Percentiles rank a stretch among this genome's conserved stretches.
phyloP scores from a whole-genome alignment of 1,140 invertebrate genomes.

The Trigoniulus corallinus region DNA sequence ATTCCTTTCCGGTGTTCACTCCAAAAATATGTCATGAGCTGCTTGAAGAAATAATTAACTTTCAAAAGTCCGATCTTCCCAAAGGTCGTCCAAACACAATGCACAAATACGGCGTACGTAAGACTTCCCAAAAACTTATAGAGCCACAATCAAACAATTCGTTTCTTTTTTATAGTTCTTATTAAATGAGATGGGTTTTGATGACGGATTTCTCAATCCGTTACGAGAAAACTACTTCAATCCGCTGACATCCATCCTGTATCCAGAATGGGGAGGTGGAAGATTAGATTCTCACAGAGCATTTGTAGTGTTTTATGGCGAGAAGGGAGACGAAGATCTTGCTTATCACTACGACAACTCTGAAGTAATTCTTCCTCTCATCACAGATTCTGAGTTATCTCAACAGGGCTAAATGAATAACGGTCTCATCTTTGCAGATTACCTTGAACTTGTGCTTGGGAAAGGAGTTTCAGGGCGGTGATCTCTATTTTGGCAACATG shows the following conservation, averaged over 20 bases:
- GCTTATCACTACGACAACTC: slow-evolving; percentile 31
- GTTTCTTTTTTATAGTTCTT: slow-evolving; percentile 19
- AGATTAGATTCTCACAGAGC: slow-evolving; percentile 30
- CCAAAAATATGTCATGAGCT: too few species aligned
- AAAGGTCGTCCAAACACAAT: slow-evolving; percentile 31
- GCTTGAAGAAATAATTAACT: too few species aligned
- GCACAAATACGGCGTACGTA: slow-evolving; percentile 30
- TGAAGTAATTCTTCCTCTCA: slow-evolving; percentile 18
- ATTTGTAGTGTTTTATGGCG: slow-evolving; percentile 28
- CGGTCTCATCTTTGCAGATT: background rate
- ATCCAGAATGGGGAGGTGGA: slow-evolving; percentile 20
- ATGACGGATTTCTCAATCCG: slow-evolving; percentile 23
- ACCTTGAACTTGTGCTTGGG: background rate
- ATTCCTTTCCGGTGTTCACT: too few species aligned
- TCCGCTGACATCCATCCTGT: slow-evolving; percentile 23
- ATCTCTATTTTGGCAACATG: too few species aligned
- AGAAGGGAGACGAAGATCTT: slow-evolving; percentile 25
- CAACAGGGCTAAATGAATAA: background rate
- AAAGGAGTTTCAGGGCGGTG: too few species aligned
- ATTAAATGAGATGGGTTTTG: slow-evolving; percentile 29
- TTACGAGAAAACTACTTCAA: slow-evolving; percentile 23
- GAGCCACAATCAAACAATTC: background rate
- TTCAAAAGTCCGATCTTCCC: too few species aligned
- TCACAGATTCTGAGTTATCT: background rate
- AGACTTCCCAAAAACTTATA: slow-evolving; percentile 1